Base-by-base conservation (phyloP, 2,888 invertebrate species). In the Drosophila barbarae region DNA sequence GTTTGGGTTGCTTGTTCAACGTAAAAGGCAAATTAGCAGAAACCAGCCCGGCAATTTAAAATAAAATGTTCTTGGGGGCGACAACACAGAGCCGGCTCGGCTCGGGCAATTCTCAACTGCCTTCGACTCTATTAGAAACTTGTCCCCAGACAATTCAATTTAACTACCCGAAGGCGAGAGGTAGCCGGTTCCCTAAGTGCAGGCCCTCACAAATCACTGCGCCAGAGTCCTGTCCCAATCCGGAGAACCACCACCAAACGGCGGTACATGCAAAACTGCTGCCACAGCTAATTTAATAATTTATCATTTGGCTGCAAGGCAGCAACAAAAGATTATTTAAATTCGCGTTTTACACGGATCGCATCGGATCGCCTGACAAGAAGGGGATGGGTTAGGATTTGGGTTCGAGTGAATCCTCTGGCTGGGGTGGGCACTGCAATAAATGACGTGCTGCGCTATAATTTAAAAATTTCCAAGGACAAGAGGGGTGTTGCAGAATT, bases 271-370 rank as follows among this genome's bases (percentile, higher is more conserved):
- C 84, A 79, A 84, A 79, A 79, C 71, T 78, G 76, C 76, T 71
- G 80, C 79, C 76, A 75, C 76, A 82, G 85, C 80, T 86, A 84
- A 87, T 87, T 87, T 87, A 88, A 87, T 87, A 87, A 87, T 87
- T 87, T 87, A 87, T 87, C 87, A 87, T 87, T 86, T 80, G 61
- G 78, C 84, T 86, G 76, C 76, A 77, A 85, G 88, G 77, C 85
- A 76, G 74, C 76, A 85, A 84, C 86, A 87, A 85, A 86, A 77
- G 86, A 87, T 85, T 87, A 87, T 87, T 87, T 85, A 87, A 86
- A 87, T 86, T 84, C 77, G 83, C 76, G 70, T 68, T 57, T 71
- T 78, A 76, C 54, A 69, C 53, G 55, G 51, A 66, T 73, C 54
- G 64, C 46, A 59, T 65, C 61, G 64, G 42, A 52, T 75, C 66